Evolutionary conservation across 2,888 invertebrate species (phyloP).

Genomic region (Scaptomyza reducta): DNA sequence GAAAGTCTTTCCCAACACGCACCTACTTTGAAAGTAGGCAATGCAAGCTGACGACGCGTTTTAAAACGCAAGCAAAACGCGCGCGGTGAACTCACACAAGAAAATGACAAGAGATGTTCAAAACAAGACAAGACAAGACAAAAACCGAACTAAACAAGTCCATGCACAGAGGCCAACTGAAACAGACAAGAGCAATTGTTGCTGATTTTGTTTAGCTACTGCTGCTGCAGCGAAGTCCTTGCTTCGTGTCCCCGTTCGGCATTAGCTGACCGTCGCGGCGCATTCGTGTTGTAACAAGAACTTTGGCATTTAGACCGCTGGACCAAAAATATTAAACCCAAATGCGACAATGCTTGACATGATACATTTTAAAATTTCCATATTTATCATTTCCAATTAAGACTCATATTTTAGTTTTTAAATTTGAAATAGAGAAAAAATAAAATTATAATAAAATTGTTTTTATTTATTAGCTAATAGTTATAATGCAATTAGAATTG

Average conservation of each 20-base stretch:
- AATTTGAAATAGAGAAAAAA: conserved; percentile 52
- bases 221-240: conserved; percentile 54
- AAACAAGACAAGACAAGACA: conserved; percentile 24
- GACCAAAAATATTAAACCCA: not conserved
- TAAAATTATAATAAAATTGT: conserved; percentile 59
- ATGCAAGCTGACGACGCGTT: conserved; percentile 39
- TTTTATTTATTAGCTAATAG: conserved; percentile 69
- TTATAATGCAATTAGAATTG: conserved; percentile 68
- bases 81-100: conserved; percentile 17
- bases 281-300: conserved; percentile 38
- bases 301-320: conserved; percentile 11
- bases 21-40: conserved; percentile 46
- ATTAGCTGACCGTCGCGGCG: conserved; percentile 47
- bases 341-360: not conserved
- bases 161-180: conserved; percentile 80
- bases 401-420: not conserved
- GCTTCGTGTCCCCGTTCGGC: conserved; percentile 51
- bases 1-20: not conserved
- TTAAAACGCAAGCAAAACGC: conserved; percentile 48
- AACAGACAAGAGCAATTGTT: conserved; percentile 69
- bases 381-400: not conserved
- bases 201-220: conserved; percentile 71
- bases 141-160: conserved; percentile 56
- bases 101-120: conserved; percentile 18
- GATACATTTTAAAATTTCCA: not conserved